phyloP scores from a whole-genome alignment of 2,797 vertebrate genomes.

The Bovichtus diacanthus region DNA sequence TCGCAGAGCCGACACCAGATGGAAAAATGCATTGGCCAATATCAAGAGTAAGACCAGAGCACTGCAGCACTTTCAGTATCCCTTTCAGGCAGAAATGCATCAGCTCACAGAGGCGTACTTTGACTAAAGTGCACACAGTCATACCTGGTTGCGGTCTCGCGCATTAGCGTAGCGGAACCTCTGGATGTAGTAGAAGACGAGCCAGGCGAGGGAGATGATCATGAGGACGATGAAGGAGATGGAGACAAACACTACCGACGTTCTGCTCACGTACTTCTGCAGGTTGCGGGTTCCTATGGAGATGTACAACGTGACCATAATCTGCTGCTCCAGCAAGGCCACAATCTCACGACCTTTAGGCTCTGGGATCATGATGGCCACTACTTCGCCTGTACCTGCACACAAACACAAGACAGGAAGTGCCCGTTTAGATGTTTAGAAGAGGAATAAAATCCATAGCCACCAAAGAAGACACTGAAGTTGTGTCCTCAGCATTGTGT shows the following conservation, averaged over 20 bases:
- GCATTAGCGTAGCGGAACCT: constrained; percentile 98
- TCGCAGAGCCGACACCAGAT: constrained; percentile 22
- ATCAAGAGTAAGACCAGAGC: neutral
- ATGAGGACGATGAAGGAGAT: constrained; percentile 99
- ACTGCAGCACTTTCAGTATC: neutral
- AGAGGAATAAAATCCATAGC: neutral
- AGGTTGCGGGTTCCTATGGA: constrained; percentile 97
- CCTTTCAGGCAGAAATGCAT: neutral
- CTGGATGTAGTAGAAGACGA: constrained; percentile 99
- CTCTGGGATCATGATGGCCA: constrained; percentile 98
- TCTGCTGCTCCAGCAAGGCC: constrained; percentile 90
- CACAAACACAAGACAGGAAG: constrained; percentile 1
- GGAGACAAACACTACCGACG: constrained; percentile 98
- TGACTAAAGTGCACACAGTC: neutral
- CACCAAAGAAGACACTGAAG: neutral
- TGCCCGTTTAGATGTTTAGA: neutral
- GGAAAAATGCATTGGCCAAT: constrained; percentile 24
- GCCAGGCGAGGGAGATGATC: constrained; percentile 99
- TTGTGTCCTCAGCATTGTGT: neutral
- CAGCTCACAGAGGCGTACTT: neutral
- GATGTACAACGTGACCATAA: constrained; percentile 92
- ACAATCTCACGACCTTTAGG: constrained; percentile 94
- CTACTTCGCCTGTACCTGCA: constrained; percentile 92
- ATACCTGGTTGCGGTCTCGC: constrained; percentile 97
- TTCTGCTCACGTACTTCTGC: constrained; percentile 99